Evolutionary conservation across 2,888 invertebrate genomes (phyloP).

Genomic region (Diarsia mendica): DNA sequence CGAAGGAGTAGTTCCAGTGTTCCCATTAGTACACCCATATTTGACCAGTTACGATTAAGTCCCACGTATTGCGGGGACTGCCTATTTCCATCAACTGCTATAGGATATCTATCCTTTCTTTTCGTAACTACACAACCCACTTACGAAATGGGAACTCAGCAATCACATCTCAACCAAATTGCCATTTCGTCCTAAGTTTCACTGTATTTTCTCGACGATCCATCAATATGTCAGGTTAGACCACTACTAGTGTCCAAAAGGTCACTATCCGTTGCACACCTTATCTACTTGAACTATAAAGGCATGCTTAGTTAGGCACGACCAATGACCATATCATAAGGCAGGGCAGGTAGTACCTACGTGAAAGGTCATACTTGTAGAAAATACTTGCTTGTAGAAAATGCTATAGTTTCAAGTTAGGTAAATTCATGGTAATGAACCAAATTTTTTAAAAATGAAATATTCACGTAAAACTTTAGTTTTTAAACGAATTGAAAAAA

Average conservation of each 20-base stretch:
- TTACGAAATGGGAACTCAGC: not conserved
- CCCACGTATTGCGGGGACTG: no score
- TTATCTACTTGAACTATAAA: not conserved
- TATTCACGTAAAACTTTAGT: no score
- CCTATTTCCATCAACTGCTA: no score
- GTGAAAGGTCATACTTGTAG: slow-evolving; percentile 21
- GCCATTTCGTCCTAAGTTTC: slow-evolving; percentile 2
- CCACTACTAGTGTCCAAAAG: slow-evolving; percentile 16
- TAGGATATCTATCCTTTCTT: not conserved
- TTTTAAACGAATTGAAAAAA: no score
- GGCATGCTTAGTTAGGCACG: slow-evolving; percentile 9
- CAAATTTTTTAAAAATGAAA: no score
- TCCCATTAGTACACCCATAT: no score
- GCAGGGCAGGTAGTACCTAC: not conserved
- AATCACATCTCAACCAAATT: not conserved
- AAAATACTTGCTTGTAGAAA: not conserved
- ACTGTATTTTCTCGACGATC: slow-evolving; percentile 19
- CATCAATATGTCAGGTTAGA: slow-evolving; percentile 20
- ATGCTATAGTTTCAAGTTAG: not conserved
- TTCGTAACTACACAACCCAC: not conserved
- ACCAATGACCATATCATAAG: not conserved
- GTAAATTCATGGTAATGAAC: not conserved
- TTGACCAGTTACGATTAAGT: no score
- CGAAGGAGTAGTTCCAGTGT: no score
- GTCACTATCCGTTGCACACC: not conserved